Evolutionary conservation across 1,140 invertebrate genomes (phyloP).

Genomic region (Bemisia tabaci): DNA sequence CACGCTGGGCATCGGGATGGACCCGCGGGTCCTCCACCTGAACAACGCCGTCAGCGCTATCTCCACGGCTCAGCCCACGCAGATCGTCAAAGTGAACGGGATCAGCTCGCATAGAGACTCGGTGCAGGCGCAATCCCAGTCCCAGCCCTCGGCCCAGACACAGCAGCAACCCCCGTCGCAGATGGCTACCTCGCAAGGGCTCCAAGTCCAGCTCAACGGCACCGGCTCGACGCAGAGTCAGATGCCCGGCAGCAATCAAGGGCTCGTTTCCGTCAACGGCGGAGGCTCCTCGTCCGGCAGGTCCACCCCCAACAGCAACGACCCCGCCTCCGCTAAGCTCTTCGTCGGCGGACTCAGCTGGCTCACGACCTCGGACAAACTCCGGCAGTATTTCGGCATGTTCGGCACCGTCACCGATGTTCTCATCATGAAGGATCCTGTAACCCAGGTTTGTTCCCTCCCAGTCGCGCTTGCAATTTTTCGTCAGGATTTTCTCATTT

Average conservation of each 20-base stretch:
- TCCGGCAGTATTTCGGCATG: slow-evolving; percentile 80
- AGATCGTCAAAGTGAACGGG: slow-evolving; percentile 20
- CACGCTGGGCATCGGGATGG: neutral
- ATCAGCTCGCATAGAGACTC: slow-evolving; percentile 26
- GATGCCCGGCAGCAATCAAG: slow-evolving; percentile 15
- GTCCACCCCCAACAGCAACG: slow-evolving; percentile 28
- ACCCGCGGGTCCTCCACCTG: neutral
- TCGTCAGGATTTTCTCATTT: neutral
- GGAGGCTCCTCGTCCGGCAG: slow-evolving; percentile 29
- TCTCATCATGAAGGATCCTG: slow-evolving; percentile 85
- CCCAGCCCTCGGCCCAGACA: slow-evolving; percentile 16
- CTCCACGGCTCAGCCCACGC: slow-evolving; percentile 1
- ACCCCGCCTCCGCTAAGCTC: slow-evolving; percentile 68
- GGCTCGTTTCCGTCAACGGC: slow-evolving; percentile 38
- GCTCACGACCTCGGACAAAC: slow-evolving; percentile 81
- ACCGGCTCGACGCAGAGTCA: slow-evolving; percentile 15
- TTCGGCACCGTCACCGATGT: slow-evolving; percentile 85
- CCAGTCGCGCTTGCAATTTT: neutral
- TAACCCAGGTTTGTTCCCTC: slow-evolving; percentile 68
- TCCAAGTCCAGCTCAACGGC: slow-evolving; percentile 20
- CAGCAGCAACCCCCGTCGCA: slow-evolving; percentile 22
- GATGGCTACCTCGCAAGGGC: slow-evolving; percentile 17
- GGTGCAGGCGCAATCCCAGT: slow-evolving; percentile 23
- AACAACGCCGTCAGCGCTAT: slow-evolving; percentile 4
- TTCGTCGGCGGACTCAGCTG: slow-evolving; percentile 83